Percentiles rank a stretch among this genome's conserved stretches.
Conservation (phyloP, 2,113 vertebrate genomes). For the Erinaceus europaeus region DNA sequence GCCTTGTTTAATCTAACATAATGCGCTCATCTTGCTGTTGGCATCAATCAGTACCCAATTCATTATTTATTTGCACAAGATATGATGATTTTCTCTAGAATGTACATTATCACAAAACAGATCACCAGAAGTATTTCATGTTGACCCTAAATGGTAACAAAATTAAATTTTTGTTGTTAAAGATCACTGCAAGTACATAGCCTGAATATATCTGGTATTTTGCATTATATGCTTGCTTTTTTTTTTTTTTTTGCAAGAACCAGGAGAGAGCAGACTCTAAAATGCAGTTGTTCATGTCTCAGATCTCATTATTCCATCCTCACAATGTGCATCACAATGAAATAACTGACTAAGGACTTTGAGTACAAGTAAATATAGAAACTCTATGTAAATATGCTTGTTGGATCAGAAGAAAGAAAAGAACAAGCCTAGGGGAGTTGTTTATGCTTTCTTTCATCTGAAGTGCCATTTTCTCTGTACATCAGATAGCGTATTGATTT, state of each 20-base stretch:
- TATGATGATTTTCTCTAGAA: background rate
- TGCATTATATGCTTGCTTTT: constrained; percentile 29
- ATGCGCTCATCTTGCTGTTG: background rate
- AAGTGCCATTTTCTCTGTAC: constrained; percentile 70
- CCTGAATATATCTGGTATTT: constrained; percentile 52
- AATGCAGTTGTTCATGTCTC: constrained; percentile 59
- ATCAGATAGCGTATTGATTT: constrained; percentile 61
- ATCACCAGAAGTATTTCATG: background rate
- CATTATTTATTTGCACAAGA: background rate
- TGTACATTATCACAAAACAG: background rate
- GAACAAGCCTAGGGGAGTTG: constrained; percentile 21
- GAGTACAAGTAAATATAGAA: constrained; percentile 73
- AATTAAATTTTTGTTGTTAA: background rate
- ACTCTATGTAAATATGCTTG: constrained; percentile 58
- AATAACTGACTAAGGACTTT: constrained; percentile 70
- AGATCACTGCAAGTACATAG: background rate
- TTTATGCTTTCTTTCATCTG: constrained; percentile 51
- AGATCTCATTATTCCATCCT: constrained; percentile 59
- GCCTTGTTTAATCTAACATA: background rate
- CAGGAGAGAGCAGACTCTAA: constrained; percentile 63
- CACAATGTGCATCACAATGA: constrained; percentile 59
- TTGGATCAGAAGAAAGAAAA: constrained; percentile 38
- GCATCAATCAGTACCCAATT: background rate
- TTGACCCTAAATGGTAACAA: background rate
- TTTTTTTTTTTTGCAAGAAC: constrained; percentile 50